Evolutionary conservation across 2,888 invertebrate genomes (phyloP), one percentile per base, ranked within the genome.

Genomic region (Pterobdella sp.): DNA sequence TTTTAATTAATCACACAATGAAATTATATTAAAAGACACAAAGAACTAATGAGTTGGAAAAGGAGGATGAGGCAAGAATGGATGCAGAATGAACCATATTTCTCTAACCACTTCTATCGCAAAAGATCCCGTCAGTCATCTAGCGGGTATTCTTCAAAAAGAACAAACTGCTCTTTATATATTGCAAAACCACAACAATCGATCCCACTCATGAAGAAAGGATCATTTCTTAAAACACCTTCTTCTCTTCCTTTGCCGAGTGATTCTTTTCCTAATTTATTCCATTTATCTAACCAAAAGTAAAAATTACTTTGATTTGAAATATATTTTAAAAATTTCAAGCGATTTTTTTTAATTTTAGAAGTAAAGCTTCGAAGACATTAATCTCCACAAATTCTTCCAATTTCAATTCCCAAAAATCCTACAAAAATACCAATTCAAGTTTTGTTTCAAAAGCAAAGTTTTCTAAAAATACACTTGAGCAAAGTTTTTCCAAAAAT

Each of bases 231-330:
- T 22, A n/a, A 22, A 56, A 3, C 60, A 26, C 10, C 60, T 18
- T 56, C n/a, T 56, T 56, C 60, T 3, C 60, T 56, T n/a, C 60
- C 60, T n/a, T n/a, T 56, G 14, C 60, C 60, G 26, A 56, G n/a
- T n/a, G 60, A 56, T 26, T 56, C 60, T 18, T 26, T 56, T 3
- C 60, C 60, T 14, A 56, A 56, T 56, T 56, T 56, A 26, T 56
- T 56, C n/a, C 60, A 56, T 3, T 26, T 56, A 56, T 26, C 60
- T 7, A 22, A 56, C 3, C 60, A 56, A 4, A n/a, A n/a, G n/a
- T n/a, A n/a, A n/a, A n/a, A n/a, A n/a, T n/a, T n/a, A n/a, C n/a
- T n/a, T n/a, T n/a, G n/a, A n/a, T n/a, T n/a, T n/a, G n/a, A n/a
- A n/a, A n/a, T n/a, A n/a, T n/a, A n/a, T n/a, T n/a, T n/a, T n/a